Evolutionary conservation across 2,797 vertebrate species (phyloP).

Genomic region (Podarcis siculus): DNA sequence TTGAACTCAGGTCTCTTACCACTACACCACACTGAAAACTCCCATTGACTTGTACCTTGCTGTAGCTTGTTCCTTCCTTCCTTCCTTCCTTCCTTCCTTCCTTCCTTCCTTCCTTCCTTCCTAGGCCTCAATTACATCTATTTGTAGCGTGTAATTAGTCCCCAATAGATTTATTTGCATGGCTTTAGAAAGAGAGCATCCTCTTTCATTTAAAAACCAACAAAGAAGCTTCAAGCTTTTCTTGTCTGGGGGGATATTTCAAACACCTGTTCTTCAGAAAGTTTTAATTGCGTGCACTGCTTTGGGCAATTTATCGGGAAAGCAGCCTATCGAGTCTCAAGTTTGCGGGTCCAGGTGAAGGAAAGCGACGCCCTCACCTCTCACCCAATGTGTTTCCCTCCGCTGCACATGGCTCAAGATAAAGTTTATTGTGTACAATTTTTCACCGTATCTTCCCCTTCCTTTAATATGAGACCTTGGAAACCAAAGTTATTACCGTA

Average conservation of each 20-base stretch:
- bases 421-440: conserved; percentile 65
- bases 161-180: neutral
- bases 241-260: neutral
- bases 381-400: conserved; percentile 1
- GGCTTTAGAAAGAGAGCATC: neutral
- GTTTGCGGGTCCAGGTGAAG: neutral
- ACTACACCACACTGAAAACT: no score
- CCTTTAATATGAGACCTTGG: conserved; percentile 68
- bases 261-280: neutral
- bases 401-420: neutral
- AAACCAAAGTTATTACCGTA: conserved; percentile 70
- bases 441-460: conserved; percentile 57
- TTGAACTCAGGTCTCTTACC: no score
- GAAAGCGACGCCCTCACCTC: neutral
- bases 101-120: no score
- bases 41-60: no score
- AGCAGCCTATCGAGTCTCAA: neutral
- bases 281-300: neutral
- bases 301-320: neutral
- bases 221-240: neutral
- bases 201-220: neutral
- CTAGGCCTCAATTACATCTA: neutral
- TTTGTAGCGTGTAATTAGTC: neutral
- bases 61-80: no score
- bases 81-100: neutral